These are phyloP conservation scores for Terrapene triunguis DNA, from an alignment of 2,113 vertebrate genomes.

Conservation along the genomic window DNA sequence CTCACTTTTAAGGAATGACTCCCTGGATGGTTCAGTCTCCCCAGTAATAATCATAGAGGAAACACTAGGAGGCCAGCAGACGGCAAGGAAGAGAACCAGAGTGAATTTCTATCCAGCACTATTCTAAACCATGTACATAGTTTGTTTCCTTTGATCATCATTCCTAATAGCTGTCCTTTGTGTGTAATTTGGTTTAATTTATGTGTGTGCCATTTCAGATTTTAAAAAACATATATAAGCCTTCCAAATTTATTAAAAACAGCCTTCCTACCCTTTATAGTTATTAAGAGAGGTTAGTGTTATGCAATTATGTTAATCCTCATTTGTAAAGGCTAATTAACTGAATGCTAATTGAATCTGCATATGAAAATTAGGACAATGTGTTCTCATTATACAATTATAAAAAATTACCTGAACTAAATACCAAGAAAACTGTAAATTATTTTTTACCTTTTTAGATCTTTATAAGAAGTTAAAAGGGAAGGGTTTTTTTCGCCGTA, in stretches of 20 bases:
- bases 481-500: neutral
- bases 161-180: constrained; percentile 66
- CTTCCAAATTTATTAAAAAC: constrained; percentile 74
- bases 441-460: constrained; percentile 51
- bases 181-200: constrained; percentile 74
- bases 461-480: neutral
- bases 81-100: constrained; percentile 19
- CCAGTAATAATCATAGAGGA: constrained; percentile 42
- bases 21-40: constrained; percentile 26
- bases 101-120: constrained; percentile 52
- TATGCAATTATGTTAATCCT: constrained; percentile 79
- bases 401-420: constrained; percentile 63
- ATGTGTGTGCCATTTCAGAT: constrained; percentile 68
- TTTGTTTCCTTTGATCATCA: constrained; percentile 70
- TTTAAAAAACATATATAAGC: constrained; percentile 72
- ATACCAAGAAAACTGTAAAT: constrained; percentile 41
- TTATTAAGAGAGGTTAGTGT: constrained; percentile 79
- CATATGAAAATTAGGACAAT: constrained; percentile 78
- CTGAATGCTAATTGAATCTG: constrained; percentile 76
- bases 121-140: constrained; percentile 31
- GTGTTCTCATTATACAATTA: constrained; percentile 69
- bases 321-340: constrained; percentile 79
- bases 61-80: constrained; percentile 55
- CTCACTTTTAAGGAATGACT: constrained; percentile 40
- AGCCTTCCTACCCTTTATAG: constrained; percentile 70